Percentiles rank a stretch among this genome's conserved stretches.
phyloP scores from a whole-genome alignment of 2,113 vertebrate species.

The Oceanites oceanicus region DNA sequence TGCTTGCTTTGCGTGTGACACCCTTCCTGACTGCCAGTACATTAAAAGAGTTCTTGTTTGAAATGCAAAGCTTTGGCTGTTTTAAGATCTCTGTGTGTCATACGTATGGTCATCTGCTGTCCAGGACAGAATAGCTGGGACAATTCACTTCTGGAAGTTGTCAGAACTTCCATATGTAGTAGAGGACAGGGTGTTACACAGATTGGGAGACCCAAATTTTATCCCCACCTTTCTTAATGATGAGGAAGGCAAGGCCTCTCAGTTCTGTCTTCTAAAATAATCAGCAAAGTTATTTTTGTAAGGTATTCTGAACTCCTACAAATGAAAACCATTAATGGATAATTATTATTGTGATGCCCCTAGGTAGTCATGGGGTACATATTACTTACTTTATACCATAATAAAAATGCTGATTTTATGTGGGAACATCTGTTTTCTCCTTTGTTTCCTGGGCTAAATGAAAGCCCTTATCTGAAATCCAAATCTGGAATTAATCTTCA shows the following conservation, averaged over 20 bases:
- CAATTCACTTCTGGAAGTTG: background rate
- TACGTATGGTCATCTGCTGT: background rate
- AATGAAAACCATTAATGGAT: background rate
- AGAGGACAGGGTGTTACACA: background rate
- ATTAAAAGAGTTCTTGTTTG: background rate
- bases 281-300: background rate
- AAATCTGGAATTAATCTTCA: slow-evolving; percentile 7
- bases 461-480: background rate
- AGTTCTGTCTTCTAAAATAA: background rate
- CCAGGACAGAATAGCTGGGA: background rate
- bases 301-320: background rate
- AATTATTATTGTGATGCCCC: background rate
- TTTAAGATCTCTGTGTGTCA: background rate
- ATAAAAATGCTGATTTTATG: background rate
- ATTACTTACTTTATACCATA: background rate
- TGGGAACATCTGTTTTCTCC: background rate
- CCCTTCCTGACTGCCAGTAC: accelerated
- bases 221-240: background rate
- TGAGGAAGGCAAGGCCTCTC: background rate
- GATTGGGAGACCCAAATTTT: background rate
- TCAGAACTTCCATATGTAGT: background rate
- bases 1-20: background rate
- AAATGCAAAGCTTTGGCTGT: background rate
- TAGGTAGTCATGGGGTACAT: background rate
- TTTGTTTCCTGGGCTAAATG: background rate